These are phyloP conservation scores for Acestrorhynchus altus DNA, from an alignment of 2,797 vertebrate genomes.

Conservation along the genomic window DNA sequence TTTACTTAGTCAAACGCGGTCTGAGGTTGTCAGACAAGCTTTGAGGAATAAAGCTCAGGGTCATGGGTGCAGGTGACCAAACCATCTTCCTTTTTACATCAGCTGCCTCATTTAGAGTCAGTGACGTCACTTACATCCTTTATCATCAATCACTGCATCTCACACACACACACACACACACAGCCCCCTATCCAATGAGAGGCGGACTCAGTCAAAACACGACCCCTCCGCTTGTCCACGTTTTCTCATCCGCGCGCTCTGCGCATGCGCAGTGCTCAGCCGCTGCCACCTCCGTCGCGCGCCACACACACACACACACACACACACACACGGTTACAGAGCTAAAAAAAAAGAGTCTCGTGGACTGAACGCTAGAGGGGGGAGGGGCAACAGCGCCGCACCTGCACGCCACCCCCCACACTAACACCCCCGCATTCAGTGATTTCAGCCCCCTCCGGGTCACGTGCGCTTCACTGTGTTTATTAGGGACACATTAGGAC, in stretches of 20 bases:
- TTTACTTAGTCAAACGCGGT: no score
- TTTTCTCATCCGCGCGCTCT: background rate
- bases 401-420: background rate
- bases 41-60: no score
- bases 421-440: no score
- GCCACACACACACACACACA: no score
- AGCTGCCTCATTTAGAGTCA: background rate
- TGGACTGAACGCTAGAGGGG: background rate
- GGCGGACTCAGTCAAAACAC: background rate
- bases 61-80: no score
- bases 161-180: background rate
- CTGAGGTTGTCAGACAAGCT: no score
- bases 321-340: background rate
- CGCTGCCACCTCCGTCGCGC: background rate
- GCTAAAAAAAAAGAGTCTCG: background rate
- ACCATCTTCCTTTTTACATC: background rate
- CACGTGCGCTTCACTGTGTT: background rate
- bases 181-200: slow-evolving; percentile 3
- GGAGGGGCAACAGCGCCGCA: background rate
- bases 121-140: background rate
- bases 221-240: slow-evolving; percentile 25
- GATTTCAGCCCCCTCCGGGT: no score
- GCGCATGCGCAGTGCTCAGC: background rate
- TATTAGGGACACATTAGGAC: no score
- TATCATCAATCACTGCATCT: background rate